Evolutionary conservation across 2,888 invertebrate genomes (phyloP), one percentile per base, ranked within the genome.

Genomic region (Brachylomia viminalis): DNA sequence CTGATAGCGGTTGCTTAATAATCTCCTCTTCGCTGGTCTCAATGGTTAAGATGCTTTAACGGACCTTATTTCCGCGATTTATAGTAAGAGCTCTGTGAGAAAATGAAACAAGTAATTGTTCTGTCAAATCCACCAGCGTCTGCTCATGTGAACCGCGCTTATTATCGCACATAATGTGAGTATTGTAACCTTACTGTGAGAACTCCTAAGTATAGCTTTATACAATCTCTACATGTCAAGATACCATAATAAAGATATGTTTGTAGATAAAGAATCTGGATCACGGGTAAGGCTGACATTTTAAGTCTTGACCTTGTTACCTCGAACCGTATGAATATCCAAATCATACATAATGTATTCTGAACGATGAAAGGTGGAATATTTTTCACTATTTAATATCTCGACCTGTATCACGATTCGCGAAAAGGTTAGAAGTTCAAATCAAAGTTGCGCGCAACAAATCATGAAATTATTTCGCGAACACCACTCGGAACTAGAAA

Each of bases 51-150:
- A 79, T 76, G 74, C 75, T 77, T 86, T 91, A 91, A 89, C 89
- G 91, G 86, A 87, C 88, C 88, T 90, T 91, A 92, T 92, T 94
- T 93, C 92, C 92, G 90, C 90, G 90, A 91, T 90, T 90, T 90
- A 92, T 92, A 88, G 87, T 88, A 85, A 91, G 87, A 82, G 71
- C 84, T 88, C 87, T 92, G 90, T 94, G 94, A 92, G 94, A 95
- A 95, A 93, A 91, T 89, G 84, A 89, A 87, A 20, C 62, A 74
- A 84, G 91, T 93, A 92, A 95, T 95, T 95, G 94, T 94, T 94
- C 92, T 90, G 90, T 92, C 92, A 92, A 93, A 92, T 89, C 86
- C 89, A 89, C 86, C 87, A 84, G 80, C 86, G 73, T 69, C 84
- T 88, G 85, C 87, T 91, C 92, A 92, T 94, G 94, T 92, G 94